Evolutionary conservation across 2,888 invertebrate genomes (phyloP).

Genomic region (Harpagoxenus sublaevis): DNA sequence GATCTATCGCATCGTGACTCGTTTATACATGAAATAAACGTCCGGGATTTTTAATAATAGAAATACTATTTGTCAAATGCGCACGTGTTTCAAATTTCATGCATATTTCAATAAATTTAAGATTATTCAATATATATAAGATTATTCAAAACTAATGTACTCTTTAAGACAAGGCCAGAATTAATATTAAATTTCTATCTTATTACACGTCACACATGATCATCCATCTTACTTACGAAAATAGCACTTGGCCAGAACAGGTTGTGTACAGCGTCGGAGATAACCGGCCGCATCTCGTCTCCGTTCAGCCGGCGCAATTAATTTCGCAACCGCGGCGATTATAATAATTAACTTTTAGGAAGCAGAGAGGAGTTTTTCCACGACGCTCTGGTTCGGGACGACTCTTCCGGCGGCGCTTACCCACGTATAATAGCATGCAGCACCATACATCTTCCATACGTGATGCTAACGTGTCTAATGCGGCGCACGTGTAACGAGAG

Average conservation of each 20-base stretch:
- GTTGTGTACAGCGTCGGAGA: background rate
- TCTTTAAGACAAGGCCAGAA: no score
- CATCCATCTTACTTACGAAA: no score
- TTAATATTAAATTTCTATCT: background rate
- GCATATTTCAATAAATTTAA: background rate
- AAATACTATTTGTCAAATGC: background rate
- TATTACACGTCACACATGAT: background rate
- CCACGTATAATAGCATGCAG: slow-evolving; percentile 27
- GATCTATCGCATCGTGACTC: background rate
- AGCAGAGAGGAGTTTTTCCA: slow-evolving; percentile 50
- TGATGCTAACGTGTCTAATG: slow-evolving; percentile 62
- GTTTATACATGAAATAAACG: background rate
- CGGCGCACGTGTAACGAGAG: slow-evolving; percentile 43
- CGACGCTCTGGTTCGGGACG: slow-evolving; percentile 67
- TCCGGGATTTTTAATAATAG: background rate
- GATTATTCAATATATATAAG: background rate
- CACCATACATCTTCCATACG: slow-evolving; percentile 26
- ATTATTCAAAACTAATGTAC: background rate
- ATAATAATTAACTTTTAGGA: slow-evolving; percentile 57
- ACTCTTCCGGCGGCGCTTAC: slow-evolving; percentile 36
- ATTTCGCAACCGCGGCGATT: slow-evolving; percentile 61
- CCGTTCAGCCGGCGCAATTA: slow-evolving; percentile 63
- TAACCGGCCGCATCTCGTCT: slow-evolving; percentile 12
- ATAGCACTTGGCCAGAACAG: background rate
- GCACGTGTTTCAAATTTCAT: background rate